Conservation (phyloP, 2,113 vertebrate species). For the Myrmecobius fasciatus region DNA sequence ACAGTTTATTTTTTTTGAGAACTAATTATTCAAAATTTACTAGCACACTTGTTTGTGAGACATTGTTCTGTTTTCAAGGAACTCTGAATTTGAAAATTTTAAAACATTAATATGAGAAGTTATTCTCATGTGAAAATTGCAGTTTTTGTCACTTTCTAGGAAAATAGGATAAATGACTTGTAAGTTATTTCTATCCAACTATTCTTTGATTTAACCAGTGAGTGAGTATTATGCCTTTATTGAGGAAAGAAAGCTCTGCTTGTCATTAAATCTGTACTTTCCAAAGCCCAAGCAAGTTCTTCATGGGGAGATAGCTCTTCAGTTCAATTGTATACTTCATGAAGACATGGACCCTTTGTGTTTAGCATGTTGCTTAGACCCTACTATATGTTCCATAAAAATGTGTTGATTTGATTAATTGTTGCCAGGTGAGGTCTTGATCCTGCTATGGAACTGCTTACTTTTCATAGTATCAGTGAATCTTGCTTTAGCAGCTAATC, state of each 20-base stretch:
- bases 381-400: neutral
- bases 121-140: conserved; percentile 15
- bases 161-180: conserved; percentile 58
- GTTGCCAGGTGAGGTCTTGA: neutral
- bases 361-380: neutral
- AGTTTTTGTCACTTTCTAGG: conserved; percentile 52
- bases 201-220: conserved; percentile 53
- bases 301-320: conserved; percentile 17
- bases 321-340: neutral
- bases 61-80: conserved; percentile 42
- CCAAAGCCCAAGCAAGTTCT: conserved; percentile 18
- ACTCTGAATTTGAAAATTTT: conserved; percentile 11
- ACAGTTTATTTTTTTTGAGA: neutral
- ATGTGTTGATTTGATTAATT: neutral
- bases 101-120: conserved; percentile 15
- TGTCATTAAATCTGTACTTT: neutral
- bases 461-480: neutral
- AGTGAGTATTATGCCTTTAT: conserved; percentile 26
- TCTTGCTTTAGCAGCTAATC: neutral
- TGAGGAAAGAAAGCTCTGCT: neutral
- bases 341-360: neutral
- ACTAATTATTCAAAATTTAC: neutral
- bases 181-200: conserved; percentile 38
- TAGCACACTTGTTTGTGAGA: neutral
- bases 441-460: neutral